Percentiles rank a stretch among this genome's conserved stretches.
These are phyloP conservation scores for Lates japonicus DNA, from an alignment of 2,797 vertebrate species.

Conservation along the genomic window DNA sequence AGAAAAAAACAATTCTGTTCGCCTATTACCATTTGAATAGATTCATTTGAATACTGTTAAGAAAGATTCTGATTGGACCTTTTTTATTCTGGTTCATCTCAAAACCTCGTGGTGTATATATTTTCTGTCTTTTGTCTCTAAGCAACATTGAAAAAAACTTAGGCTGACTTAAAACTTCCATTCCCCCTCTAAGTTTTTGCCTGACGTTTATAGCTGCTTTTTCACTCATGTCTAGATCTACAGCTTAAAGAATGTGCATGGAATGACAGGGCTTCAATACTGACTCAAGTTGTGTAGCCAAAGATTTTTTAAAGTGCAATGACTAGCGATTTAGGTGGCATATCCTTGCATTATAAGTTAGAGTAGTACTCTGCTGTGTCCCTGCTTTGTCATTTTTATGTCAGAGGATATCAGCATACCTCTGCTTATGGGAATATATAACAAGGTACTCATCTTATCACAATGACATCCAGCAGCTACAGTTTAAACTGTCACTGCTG, in stretches of 20 bases:
- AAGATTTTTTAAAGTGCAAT: background rate
- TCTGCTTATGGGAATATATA: background rate
- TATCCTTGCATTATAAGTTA: background rate
- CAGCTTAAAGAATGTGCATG: background rate
- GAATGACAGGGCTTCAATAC: background rate
- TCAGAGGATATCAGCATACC: background rate
- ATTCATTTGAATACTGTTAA: conserved; percentile 3
- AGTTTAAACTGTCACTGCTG: background rate
- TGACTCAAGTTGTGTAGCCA: background rate
- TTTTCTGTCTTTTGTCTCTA: conserved; percentile 1
- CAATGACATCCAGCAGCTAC: background rate
- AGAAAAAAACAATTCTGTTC: conserved; percentile 12
- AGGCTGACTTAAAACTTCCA: background rate
- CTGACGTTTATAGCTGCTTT: background rate
- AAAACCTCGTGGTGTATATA: background rate
- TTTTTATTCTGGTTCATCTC: conserved; percentile 2
- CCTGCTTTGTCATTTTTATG: background rate
- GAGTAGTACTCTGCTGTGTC: background rate
- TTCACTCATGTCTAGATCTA: background rate
- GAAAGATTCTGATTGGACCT: conserved; percentile 10
- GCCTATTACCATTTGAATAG: conserved; percentile 37
- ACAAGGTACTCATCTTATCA: background rate
- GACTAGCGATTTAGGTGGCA: background rate
- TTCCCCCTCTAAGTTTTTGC: no score
- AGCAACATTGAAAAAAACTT: background rate